A percentile compares a stretch with the other conserved stretches of the same genome.
Evolutionary conservation across 2,113 vertebrate genomes (phyloP).

Genomic region (Phoenicopterus ruber): DNA sequence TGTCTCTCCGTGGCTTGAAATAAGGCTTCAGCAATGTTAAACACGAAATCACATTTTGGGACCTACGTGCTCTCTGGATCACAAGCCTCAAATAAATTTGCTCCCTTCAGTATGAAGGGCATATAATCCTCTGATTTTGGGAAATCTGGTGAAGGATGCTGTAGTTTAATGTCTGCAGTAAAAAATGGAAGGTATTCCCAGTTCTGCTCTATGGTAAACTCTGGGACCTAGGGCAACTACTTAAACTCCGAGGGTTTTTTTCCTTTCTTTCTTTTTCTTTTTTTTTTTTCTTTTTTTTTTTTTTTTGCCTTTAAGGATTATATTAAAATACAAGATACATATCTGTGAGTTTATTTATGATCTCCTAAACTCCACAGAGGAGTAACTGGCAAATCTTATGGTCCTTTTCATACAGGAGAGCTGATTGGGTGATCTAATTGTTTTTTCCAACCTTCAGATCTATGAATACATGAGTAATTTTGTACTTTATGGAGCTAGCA

Average conservation of each 20-base stretch:
- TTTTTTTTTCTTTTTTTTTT: background rate
- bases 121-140: background rate
- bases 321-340: background rate
- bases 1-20: background rate
- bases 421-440: rapidly evolving
- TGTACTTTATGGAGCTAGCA: background rate
- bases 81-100: background rate
- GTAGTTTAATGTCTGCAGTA: background rate
- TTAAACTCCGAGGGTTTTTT: background rate
- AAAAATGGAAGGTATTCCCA: background rate
- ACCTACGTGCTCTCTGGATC: background rate
- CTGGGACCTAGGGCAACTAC: background rate
- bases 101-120: background rate
- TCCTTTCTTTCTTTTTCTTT: no score
- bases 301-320: background rate
- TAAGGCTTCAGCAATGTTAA: background rate
- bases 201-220: background rate
- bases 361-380: background rate
- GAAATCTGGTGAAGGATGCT: background rate
- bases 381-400: background rate
- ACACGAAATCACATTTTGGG: background rate
- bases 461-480: background rate
- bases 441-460: background rate
- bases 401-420: background rate
- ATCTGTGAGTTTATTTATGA: background rate